Conservation (phyloP, 1,140 invertebrate genomes). For the Proctacanthus coquilletti region DNA sequence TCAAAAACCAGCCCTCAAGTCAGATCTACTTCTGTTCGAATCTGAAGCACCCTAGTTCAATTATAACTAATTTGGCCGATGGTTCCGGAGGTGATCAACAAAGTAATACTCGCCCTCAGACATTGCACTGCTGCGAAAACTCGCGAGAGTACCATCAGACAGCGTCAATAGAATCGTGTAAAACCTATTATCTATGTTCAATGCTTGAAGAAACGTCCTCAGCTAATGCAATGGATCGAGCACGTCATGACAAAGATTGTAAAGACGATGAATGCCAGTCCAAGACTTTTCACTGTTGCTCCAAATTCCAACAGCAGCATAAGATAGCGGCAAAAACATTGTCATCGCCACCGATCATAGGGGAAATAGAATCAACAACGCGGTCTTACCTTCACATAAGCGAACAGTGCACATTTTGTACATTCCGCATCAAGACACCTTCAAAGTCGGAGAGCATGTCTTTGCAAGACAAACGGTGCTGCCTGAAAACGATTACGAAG, state of each 20-base stretch:
- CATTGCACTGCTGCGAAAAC: constrained; percentile 23
- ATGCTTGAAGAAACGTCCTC: constrained; percentile 17
- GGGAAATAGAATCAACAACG: constrained; percentile 10
- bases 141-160: constrained; percentile 22
- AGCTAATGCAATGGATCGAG: constrained; percentile 2
- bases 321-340: too few relatives aligned
- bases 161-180: constrained; percentile 7
- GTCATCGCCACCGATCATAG: too few relatives aligned
- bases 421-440: constrained; percentile 15
- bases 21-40: constrained; percentile 23
- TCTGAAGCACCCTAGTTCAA: constrained; percentile 15
- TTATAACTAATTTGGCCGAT: constrained; percentile 1
- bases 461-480: constrained; percentile 11
- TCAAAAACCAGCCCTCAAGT: constrained; percentile 8
- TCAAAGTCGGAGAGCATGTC: neutral
- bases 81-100: neutral
- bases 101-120: constrained; percentile 4
- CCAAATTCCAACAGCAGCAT: constrained; percentile 11
- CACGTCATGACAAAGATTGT: constrained; percentile 9
- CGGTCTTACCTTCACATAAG: constrained; percentile 23
- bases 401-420: constrained; percentile 27
- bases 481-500: constrained; percentile 24
- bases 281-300: constrained; percentile 26
- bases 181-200: constrained; percentile 25
- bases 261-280: constrained; percentile 4